Evolutionary conservation across 2,797 vertebrate species (phyloP).

Genomic region (Cossypha dichroa): DNA sequence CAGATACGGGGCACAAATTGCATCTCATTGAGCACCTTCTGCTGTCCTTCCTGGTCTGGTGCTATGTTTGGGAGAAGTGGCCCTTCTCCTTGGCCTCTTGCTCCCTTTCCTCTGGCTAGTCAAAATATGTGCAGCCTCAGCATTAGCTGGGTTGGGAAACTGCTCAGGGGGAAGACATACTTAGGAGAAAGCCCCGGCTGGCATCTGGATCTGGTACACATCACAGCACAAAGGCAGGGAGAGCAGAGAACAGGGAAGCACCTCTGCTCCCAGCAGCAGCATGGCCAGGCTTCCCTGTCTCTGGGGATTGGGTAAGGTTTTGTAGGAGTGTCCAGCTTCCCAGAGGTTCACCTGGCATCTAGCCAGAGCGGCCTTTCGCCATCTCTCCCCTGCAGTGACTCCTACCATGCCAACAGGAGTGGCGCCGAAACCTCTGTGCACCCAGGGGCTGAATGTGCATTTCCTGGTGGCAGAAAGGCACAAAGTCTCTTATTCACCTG

Average conservation of each 20-base stretch:
- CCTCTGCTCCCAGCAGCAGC: background rate
- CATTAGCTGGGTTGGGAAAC: background rate
- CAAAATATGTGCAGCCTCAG: background rate
- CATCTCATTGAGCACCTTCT: background rate
- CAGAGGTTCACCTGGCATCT: background rate
- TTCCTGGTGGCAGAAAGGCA: background rate
- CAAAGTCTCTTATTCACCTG: accelerated
- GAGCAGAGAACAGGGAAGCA: background rate
- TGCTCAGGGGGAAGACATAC: background rate
- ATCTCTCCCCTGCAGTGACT: background rate
- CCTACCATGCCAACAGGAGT: background rate
- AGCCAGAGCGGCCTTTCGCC: background rate
- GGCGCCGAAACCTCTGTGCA: background rate
- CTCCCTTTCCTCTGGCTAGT: background rate
- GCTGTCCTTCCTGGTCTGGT: accelerated
- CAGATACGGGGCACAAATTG: accelerated
- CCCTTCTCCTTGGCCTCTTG: background rate
- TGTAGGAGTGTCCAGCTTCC: background rate
- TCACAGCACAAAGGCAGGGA: background rate
- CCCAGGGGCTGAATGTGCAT: accelerated
- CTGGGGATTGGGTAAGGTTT: background rate
- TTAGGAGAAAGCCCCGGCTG: background rate
- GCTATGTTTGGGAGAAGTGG: accelerated
- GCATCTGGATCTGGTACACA: accelerated
- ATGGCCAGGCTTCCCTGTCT: background rate